Percentiles rank a stretch among this genome's conserved stretches.
Evolutionary conservation across 37 sponge, comb jelly and placozoan genomes (phyloP).

Genomic region (Oopsacas minuta): DNA sequence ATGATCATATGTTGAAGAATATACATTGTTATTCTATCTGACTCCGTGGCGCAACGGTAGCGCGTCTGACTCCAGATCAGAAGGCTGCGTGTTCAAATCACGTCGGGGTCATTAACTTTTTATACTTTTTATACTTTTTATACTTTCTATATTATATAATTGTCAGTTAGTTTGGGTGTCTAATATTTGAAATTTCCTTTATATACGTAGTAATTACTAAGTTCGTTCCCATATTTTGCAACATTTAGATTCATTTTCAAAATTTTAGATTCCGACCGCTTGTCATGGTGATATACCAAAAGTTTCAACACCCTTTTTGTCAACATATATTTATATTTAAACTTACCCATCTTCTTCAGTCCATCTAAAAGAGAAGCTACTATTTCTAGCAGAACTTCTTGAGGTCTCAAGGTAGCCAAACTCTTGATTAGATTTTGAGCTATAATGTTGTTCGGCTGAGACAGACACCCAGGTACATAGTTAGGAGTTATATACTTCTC

Average conservation of each 20-base stretch:
- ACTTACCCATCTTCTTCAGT: neutral
- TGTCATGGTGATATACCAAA: no score
- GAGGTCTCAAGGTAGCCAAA: neutral
- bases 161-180: no score
- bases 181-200: no score
- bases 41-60: constrained; percentile 92
- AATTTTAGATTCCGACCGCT: no score
- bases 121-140: no score
- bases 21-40: constrained; percentile 12
- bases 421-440: neutral
- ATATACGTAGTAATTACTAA: no score
- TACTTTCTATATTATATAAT: no score
- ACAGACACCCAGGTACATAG: neutral
- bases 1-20: no score
- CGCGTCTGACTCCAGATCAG: constrained; percentile 96
- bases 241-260: no score
- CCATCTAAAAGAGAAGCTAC: neutral
- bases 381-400: neutral
- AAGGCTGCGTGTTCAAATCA: constrained; percentile 93
- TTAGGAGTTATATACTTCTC: neutral
- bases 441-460: neutral
- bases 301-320: no score
- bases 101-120: constrained; percentile 67
- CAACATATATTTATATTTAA: no score
- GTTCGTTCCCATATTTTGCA: no score